Base-by-base conservation (phyloP, 2,888 invertebrate genomes). In the Cryptophagus acutangulus region DNA sequence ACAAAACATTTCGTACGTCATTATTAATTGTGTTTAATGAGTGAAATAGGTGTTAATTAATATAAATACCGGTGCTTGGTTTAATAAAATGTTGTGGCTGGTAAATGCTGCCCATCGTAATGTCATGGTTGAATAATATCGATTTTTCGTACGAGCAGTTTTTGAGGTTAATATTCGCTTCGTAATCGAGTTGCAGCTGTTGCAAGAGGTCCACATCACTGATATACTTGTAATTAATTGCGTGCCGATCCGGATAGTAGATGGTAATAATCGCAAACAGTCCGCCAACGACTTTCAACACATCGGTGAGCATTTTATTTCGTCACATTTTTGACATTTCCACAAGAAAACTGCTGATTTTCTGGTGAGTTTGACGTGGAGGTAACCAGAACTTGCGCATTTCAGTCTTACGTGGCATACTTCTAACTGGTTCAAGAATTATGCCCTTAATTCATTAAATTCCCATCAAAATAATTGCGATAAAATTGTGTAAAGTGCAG, bases 401-500 rank as follows among this genome's bases (percentile, higher is more conserved):
- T 71, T 59, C 63, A 61, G 64, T 74, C 74, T 76, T 77, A 77
- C 77, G 76, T 77, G 77, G 77, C 77, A 76, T 63, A 55, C 50
- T 52, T 56, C 52, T 55, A 52, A 54, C 44, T 52, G 52, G 47
- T 52, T 45, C 46, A 49, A 43, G 37, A 54, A 55, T 54, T 36
- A 57, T 55, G 58, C 41, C 48, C 49, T 54, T 55, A 56, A 52
- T 57, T 56, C 55, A 55, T 51, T 51, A 52, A 51, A 51, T 54
- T 55, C 48, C 42, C 40, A n/a, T n/a, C n/a, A n/a, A n/a, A n/a
- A n/a, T n/a, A n/a, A n/a, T n/a, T n/a, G n/a, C n/a, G n/a, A n/a
- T n/a, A n/a, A n/a, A n/a, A n/a, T n/a, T n/a, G n/a, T n/a, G n/a
- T n/a, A n/a, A n/a, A n/a, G n/a, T n/a, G n/a, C n/a, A n/a, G n/a